A percentile compares a stretch with the other conserved stretches of the same genome.
Conservation (phyloP, 2,888 invertebrate genomes). For the Idaea straminata region DNA sequence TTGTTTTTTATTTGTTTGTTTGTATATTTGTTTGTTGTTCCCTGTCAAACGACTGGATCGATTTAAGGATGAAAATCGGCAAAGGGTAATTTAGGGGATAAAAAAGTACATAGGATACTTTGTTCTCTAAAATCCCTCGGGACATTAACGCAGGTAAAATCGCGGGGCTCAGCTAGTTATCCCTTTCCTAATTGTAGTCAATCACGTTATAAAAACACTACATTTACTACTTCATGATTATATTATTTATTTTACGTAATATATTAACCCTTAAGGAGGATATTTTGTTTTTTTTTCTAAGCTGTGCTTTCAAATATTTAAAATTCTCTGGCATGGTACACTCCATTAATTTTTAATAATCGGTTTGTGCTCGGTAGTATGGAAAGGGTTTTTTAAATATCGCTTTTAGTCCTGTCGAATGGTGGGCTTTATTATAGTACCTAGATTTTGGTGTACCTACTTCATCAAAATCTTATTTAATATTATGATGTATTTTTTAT, state of each 20-base stretch:
- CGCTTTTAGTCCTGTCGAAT: neutral
- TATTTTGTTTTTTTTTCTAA: slow-evolving; percentile 74
- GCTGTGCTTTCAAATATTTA: slow-evolving; percentile 77
- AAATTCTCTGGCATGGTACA: slow-evolving; percentile 75
- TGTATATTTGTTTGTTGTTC: too few species aligned
- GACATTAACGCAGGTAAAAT: slow-evolving; percentile 17
- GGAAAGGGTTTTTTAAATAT: slow-evolving; percentile 42
- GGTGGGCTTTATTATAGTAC: too few species aligned
- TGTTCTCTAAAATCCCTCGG: too few species aligned
- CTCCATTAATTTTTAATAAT: slow-evolving; percentile 78
- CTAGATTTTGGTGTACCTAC: too few species aligned
- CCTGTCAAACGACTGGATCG: too few species aligned
- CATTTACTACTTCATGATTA: slow-evolving; percentile 79
- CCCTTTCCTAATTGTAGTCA: slow-evolving; percentile 74
- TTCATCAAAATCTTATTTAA: too few species aligned
- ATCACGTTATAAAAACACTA: slow-evolving; percentile 79
- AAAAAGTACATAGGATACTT: too few species aligned
- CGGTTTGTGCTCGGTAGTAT: slow-evolving; percentile 38
- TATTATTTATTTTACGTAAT: slow-evolving; percentile 80
- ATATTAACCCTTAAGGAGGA: slow-evolving; percentile 68
- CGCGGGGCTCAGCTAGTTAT: slow-evolving; percentile 29
- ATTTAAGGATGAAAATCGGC: slow-evolving; percentile 32
- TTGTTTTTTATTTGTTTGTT: too few species aligned
- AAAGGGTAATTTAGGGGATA: slow-evolving; percentile 7
- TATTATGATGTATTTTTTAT: too few species aligned